Evolutionary conservation across 2,797 vertebrate genomes (phyloP).

Genomic region (Petrocephalus schoutedeni): DNA sequence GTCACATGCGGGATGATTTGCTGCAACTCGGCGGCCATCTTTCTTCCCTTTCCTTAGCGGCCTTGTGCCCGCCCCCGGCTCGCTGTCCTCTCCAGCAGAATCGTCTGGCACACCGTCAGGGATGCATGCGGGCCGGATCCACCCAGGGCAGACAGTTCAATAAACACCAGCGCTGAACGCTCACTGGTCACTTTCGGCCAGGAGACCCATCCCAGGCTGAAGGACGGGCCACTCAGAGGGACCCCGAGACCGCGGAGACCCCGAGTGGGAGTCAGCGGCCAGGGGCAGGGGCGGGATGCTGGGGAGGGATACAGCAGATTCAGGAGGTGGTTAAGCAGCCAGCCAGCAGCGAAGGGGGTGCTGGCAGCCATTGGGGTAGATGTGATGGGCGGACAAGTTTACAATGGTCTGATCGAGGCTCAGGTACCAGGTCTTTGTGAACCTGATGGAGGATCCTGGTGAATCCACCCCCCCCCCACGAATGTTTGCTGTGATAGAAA

Average conservation of each 20-base stretch:
- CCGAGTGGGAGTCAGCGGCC: not conserved
- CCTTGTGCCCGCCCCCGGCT: not conserved
- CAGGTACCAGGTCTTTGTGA: not conserved
- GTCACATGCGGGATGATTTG: not conserved
- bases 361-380: not conserved
- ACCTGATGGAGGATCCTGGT: not conserved
- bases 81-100: not conserved
- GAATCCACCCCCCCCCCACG: not conserved
- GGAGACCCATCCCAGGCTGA: not conserved
- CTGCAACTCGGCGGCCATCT: not conserved
- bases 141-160: not conserved
- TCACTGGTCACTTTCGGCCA: not conserved
- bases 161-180: not conserved
- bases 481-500: not conserved
- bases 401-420: not conserved
- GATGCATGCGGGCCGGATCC: not conserved
- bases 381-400: not conserved
- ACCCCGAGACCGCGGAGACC: not conserved
- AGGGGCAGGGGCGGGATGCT: not conserved
- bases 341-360: too few species aligned
- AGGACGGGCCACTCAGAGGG: not conserved
- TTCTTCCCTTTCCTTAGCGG: not conserved
- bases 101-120: not conserved
- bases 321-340: not conserved
- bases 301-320: not conserved